Base-by-base conservation (phyloP, 2,888 invertebrate species). In the Cheilosia scutellata region DNA sequence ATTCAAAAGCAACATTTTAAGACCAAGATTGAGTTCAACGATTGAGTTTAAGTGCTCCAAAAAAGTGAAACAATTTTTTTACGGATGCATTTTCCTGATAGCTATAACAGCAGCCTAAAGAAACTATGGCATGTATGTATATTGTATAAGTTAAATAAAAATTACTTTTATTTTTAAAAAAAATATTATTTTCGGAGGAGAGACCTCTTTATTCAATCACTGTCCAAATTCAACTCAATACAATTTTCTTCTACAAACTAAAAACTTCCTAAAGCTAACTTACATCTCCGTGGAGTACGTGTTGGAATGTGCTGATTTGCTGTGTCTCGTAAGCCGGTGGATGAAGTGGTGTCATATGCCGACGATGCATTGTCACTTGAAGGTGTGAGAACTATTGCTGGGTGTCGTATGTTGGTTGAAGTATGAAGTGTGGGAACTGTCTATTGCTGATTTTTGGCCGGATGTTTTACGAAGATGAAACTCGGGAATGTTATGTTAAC, bases 231-330 rank as follows among this genome's bases (percentile, higher is more conserved):
- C 20, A 20, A 20, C 20, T 20, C 20, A 20, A 20, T 20, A 2
- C 20, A 20, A 20, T 20, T 20, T 2, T 20, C 20, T 20, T 20
- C 20, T 20, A 20, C 20, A 20, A 20, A 20, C 20, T 42, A 42
- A 42, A 42, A 42, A 42, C 42, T 42, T 42, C 42, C 42, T 42
- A 42, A 42, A 42, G 42, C 42, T 42, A 42, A 42, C 11, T 42
- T 42, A 42, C 42, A 13, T 42, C 42, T 42, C 1, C 1, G 42
- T 42, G 42, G 42, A 7, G 42, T 42, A 42, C 42, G 42, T 42
- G 42, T 42, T 13, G 42, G 42, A 42, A 42, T 42, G 42, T 42
- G 42, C 42, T 4, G 42, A 13, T 42, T 2, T 20, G 20, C 20
- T 20, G 20, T 20, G 20, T 20, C 20, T 20, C 20, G 42, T 42